These are phyloP conservation scores for Melospiza georgiana DNA, from an alignment of 2,113 vertebrate species.

Conservation along the genomic window DNA sequence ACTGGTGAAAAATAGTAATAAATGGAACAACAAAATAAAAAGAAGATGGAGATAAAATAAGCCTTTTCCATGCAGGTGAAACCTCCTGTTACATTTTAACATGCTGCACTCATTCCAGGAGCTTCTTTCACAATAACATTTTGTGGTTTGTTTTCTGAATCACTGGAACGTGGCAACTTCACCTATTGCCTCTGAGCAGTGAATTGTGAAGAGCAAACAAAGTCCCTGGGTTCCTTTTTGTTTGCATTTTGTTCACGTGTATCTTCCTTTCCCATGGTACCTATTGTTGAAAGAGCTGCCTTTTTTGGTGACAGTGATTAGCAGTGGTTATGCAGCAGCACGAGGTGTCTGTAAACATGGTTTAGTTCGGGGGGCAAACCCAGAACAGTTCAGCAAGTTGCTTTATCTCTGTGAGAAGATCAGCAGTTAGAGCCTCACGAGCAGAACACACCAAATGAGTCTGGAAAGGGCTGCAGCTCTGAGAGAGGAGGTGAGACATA, in stretches of 20 bases:
- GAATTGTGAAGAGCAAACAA: constrained; percentile 52
- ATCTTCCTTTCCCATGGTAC: neutral
- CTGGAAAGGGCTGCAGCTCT: neutral
- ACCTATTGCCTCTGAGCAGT: constrained; percentile 48
- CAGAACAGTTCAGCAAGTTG: neutral
- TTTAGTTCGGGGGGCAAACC: neutral
- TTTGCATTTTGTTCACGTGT: neutral
- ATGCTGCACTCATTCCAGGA: neutral
- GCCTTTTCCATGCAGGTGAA: neutral
- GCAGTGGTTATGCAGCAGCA: neutral
- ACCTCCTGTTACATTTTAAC: constrained; percentile 7
- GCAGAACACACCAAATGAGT: neutral
- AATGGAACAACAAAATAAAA: neutral
- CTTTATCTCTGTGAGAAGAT: neutral
- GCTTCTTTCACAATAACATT: neutral
- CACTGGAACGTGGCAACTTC: constrained; percentile 44
- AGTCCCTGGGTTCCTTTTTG: neutral
- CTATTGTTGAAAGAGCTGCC: neutral
- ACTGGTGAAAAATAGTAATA: neutral
- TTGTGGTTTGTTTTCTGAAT: constrained; percentile 5
- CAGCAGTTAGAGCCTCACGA: neutral
- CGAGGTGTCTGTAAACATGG: neutral
- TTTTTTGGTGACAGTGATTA: neutral
- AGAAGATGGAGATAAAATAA: neutral
- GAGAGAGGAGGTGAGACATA: neutral